Conservation (phyloP, 37 sponge, comb jelly and placozoan genomes). For the Amphimedon queenslandica region DNA sequence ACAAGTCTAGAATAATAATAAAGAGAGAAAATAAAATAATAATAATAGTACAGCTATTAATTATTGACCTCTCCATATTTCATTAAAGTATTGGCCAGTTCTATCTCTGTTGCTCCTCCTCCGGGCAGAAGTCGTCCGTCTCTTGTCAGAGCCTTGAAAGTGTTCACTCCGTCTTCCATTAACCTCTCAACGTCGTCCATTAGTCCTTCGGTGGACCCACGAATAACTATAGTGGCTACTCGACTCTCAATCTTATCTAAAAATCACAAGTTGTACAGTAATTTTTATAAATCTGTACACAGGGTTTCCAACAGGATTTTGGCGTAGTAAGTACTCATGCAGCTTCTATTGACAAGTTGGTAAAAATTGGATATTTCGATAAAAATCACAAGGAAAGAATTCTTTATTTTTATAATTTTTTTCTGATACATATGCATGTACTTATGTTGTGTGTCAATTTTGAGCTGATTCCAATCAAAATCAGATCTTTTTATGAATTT, state of each 20-base stretch:
- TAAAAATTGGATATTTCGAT: too few relatives aligned
- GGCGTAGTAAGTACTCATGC: too few relatives aligned
- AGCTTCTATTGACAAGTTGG: too few relatives aligned
- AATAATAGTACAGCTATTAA: neutral
- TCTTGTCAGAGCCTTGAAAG: slow-evolving; percentile 83
- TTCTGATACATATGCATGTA: too few relatives aligned
- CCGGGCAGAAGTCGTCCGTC: slow-evolving; percentile 90
- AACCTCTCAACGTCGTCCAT: slow-evolving; percentile 97
- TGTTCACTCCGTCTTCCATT: slow-evolving; percentile 94
- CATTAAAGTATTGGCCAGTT: slow-evolving; percentile 89
- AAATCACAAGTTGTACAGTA: too few relatives aligned
- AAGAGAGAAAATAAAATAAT: neutral
- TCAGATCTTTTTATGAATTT: too few relatives aligned
- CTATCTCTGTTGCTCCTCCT: slow-evolving; percentile 94
- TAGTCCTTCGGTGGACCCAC: slow-evolving; percentile 90
- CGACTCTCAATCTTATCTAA: slow-evolving; percentile 63
- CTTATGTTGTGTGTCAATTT: too few relatives aligned
- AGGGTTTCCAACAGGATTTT: too few relatives aligned
- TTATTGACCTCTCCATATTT: slow-evolving; percentile 71
- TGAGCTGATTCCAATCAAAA: too few relatives aligned
- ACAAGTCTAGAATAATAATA: slow-evolving; percentile 56
- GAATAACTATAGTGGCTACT: slow-evolving; percentile 84
- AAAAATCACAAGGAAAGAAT: too few relatives aligned
- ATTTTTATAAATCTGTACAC: too few relatives aligned
- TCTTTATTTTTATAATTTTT: too few relatives aligned